Percentiles rank a stretch among this genome's conserved stretches.
Conservation (phyloP, 1,140 invertebrate species). For the Phymorhynchus buccinoides region DNA sequence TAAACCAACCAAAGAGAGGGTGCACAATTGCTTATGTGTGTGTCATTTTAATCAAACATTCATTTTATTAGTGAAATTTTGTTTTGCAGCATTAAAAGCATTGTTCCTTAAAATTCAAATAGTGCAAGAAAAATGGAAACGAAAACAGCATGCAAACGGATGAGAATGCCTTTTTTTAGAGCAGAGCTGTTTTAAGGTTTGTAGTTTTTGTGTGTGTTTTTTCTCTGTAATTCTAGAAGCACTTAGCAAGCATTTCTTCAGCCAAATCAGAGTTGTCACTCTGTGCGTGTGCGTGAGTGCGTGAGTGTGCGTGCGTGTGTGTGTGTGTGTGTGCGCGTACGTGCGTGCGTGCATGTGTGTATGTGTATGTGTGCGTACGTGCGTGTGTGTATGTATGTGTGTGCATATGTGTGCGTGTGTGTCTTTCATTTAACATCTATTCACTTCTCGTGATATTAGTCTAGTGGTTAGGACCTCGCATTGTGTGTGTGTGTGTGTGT, state of each 20-base stretch:
- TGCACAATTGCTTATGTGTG: too few relatives aligned
- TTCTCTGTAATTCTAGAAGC: not conserved
- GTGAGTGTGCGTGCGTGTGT: constrained; percentile 2
- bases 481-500: constrained; percentile 24
- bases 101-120: too few relatives aligned
- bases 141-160: too few relatives aligned
- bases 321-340: constrained; percentile 10
- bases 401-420: not conserved
- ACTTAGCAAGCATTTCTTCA: too few relatives aligned
- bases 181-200: not conserved
- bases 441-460: too few relatives aligned
- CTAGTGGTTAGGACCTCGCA: too few relatives aligned
- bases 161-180: not conserved
- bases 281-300: not conserved
- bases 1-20: too few relatives aligned
- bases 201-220: not conserved
- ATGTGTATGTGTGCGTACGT: not conserved
- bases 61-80: too few relatives aligned
- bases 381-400: constrained; percentile 16
- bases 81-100: too few relatives aligned
- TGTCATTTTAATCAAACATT: too few relatives aligned
- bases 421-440: too few relatives aligned
- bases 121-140: too few relatives aligned
- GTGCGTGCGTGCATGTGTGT: constrained; percentile 8
- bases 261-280: not conserved